Evolutionary conservation across 2,113 vertebrate species (phyloP).

Genomic region (Pipra filicauda): DNA sequence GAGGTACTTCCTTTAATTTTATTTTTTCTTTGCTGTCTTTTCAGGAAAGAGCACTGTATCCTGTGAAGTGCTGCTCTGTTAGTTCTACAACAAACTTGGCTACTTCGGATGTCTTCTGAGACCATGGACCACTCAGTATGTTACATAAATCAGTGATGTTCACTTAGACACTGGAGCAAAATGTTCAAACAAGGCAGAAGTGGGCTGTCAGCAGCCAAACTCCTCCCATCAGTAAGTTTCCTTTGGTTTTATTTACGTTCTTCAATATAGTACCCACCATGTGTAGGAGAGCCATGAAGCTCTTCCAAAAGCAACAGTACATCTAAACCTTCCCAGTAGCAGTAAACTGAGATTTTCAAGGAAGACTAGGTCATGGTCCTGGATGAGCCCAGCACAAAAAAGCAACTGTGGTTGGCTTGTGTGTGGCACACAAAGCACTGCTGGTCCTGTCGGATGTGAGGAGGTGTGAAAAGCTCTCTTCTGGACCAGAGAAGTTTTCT

Average conservation of each 20-base stretch:
- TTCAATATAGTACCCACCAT: background rate
- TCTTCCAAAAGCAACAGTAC: background rate
- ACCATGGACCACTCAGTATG: fast-evolving
- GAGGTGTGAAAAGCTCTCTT: background rate
- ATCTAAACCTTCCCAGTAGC: background rate
- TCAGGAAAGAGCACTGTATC: background rate
- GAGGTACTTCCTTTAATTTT: background rate
- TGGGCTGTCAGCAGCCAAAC: background rate
- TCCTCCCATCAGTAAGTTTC: slow-evolving; percentile 3
- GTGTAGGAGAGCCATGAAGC: fast-evolving
- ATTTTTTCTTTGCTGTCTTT: background rate
- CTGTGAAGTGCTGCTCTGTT: background rate
- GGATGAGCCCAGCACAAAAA: background rate
- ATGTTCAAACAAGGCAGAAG: background rate
- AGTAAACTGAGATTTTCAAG: background rate
- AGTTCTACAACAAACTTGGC: background rate
- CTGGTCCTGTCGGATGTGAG: background rate
- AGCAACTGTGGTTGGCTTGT: background rate
- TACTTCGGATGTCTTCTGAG: background rate
- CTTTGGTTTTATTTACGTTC: background rate
- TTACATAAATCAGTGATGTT: background rate
- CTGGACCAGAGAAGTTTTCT: background rate
- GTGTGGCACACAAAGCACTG: background rate
- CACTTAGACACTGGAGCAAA: background rate
- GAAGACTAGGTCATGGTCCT: background rate